Evolutionary conservation across 2,888 invertebrate species (phyloP).

Genomic region (Molanna angustata): DNA sequence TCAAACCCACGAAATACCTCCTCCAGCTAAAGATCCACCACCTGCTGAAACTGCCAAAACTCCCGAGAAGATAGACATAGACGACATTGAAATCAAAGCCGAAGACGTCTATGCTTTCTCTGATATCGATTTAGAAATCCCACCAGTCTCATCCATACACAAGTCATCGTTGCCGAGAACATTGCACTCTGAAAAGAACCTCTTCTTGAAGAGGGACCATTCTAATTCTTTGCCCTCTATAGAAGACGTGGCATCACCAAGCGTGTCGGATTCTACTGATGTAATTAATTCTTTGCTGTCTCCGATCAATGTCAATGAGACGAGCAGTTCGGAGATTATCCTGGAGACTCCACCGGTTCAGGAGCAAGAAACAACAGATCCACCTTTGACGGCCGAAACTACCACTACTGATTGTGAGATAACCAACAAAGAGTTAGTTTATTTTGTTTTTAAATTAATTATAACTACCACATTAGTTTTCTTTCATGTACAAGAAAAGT

Average conservation of each 20-base stretch:
- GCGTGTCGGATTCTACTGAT: conserved; percentile 15
- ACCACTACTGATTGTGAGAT: no score
- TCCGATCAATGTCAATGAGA: conserved; percentile 16
- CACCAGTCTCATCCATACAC: conserved; percentile 46
- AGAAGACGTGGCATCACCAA: conserved; percentile 23
- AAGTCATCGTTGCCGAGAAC: conserved; percentile 35
- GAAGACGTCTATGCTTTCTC: conserved; percentile 53
- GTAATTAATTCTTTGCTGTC: conserved; percentile 25
- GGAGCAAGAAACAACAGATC: neutral
- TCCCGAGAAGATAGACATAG: conserved; percentile 42
- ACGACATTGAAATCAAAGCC: conserved; percentile 54
- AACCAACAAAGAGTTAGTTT: no score
- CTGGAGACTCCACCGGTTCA: neutral
- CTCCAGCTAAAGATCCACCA: conserved; percentile 35
- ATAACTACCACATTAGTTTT: no score
- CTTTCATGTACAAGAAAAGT: no score
- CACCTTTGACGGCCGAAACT: neutral
- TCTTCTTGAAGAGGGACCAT: conserved; percentile 26
- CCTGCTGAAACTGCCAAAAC: conserved; percentile 33
- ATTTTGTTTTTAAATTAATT: no score
- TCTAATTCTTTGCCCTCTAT: conserved; percentile 11
- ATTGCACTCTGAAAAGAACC: conserved; percentile 29
- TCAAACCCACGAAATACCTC: conserved; percentile 20
- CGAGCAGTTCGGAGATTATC: neutral
- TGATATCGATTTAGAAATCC: conserved; percentile 50